Evolutionary conservation across 2,113 vertebrate genomes (phyloP), one percentile per base, ranked within the genome.

Genomic region (Camelus dromedarius): DNA sequence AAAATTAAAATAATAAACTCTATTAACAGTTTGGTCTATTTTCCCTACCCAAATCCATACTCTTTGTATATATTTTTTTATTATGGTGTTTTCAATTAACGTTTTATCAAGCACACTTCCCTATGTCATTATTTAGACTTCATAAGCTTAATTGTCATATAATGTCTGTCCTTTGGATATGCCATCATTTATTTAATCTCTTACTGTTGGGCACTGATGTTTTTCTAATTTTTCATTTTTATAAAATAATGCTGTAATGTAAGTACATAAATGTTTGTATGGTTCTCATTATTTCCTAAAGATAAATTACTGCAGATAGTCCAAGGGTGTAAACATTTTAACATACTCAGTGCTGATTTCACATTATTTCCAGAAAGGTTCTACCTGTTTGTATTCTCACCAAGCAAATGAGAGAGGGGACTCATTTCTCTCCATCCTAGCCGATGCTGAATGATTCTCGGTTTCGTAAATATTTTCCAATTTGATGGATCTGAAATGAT

Each of bases 1-100:
- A 95, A 84, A 90, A 93, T 70, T 84, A 66, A 93, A 93, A 85
- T 58, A 52, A 70, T 89, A 86, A 90, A 54, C 42, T 28, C 35
- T 85, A 62, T 64, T 77, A 88, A 93, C 38, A 84, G 60, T 92
- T 91, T 69, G 69, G 24, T 56, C 52, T 46, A 0, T 48, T 90
- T 69, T n/a, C 22, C 62, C 77, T 13, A 46, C 28, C 38, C 46
- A 92, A 81, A 42, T 91, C 50, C 24, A 12, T 83, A 58, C 10
- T 82, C 48, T 92, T 85, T 75, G 35, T 30, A 16, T n/a, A 30
- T 35, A 81, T 30, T 75, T 94, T 84, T 89, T 13, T 64, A 67
- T 73, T 62, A 50, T 62, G 16, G 48, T 66, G 22, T 85, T 58
- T 82, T 80, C 30, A 60, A 35, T 95, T 77, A 96, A 48, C 42